phyloP scores from a whole-genome alignment of 2,797 vertebrate species.

The Microctenopoma stevenorrisi region DNA sequence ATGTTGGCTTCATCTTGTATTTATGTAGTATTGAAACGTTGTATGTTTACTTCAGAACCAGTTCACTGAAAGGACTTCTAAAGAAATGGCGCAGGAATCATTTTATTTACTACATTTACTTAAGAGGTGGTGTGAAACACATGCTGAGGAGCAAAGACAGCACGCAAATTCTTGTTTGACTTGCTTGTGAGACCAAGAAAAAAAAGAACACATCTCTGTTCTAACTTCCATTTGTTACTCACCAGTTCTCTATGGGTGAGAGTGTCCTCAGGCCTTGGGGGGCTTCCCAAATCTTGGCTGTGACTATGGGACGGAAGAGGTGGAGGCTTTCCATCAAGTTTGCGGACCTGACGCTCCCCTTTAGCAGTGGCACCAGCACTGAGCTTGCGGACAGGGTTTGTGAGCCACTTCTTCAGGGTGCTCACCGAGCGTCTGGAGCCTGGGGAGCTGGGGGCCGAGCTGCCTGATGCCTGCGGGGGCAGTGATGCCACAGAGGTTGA shows the following conservation, averaged over 20 bases:
- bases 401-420: slow-evolving; percentile 94
- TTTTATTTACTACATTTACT: slow-evolving; percentile 42
- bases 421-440: slow-evolving; percentile 88
- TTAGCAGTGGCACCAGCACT: slow-evolving; percentile 82
- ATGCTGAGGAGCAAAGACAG: slow-evolving; percentile 5
- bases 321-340: slow-evolving; percentile 78
- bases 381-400: slow-evolving; percentile 89
- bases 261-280: slow-evolving; percentile 69
- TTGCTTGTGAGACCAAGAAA: slow-evolving; percentile 5
- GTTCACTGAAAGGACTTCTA: slow-evolving; percentile 25
- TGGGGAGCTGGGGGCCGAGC: slow-evolving; percentile 89
- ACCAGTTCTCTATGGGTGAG: slow-evolving; percentile 83
- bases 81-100: neutral
- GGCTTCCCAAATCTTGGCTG: slow-evolving; percentile 76
- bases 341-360: slow-evolving; percentile 83
- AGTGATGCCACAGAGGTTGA: slow-evolving; percentile 90
- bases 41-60: slow-evolving; percentile 52
- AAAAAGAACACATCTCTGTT: neutral
- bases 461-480: slow-evolving; percentile 87
- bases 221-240: slow-evolving; percentile 45
- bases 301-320: slow-evolving; percentile 69
- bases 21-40: slow-evolving; percentile 36
- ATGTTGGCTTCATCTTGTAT: slow-evolving; percentile 43
- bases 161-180: slow-evolving; percentile 19
- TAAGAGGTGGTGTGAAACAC: slow-evolving; percentile 27